Percentiles rank a stretch among this genome's conserved stretches.
phyloP scores from a whole-genome alignment of 1,140 invertebrate genomes.

The Bathynomus jamesi region DNA sequence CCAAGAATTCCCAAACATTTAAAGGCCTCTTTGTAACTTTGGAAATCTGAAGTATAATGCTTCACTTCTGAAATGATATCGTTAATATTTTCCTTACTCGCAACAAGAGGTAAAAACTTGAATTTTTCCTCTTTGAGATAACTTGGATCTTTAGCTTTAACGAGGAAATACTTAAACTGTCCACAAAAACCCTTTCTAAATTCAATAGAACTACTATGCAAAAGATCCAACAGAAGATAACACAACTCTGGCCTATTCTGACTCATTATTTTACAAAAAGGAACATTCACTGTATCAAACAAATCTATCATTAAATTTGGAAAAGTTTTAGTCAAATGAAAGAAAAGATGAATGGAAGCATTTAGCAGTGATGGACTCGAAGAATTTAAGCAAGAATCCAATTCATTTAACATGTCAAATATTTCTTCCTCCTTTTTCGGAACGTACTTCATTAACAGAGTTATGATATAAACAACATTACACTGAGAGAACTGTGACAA shows the following conservation, averaged over 20 bases:
- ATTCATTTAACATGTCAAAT: neutral
- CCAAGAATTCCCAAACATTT: neutral
- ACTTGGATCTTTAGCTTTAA: neutral
- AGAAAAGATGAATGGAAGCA: neutral
- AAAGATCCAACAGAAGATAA: neutral
- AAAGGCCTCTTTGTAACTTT: neutral
- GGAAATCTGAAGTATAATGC: neutral
- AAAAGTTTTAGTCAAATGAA: neutral
- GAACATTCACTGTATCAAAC: neutral
- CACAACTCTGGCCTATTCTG: neutral
- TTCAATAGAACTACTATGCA: neutral
- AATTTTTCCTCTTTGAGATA: neutral
- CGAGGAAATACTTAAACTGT: constrained; percentile 3
- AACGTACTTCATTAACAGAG: neutral
- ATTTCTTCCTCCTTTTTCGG: neutral
- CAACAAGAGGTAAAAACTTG: neutral
- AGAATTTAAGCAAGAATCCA: neutral
- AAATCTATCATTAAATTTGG: neutral
- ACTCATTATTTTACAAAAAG: neutral
- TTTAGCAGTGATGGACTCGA: neutral
- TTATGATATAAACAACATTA: neutral
- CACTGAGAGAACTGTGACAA: neutral
- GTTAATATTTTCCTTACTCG: neutral
- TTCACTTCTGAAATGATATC: neutral
- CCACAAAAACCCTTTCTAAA: neutral